Base-by-base conservation (phyloP, 2,113 vertebrate species). In the Pogonocichla stellata region DNA sequence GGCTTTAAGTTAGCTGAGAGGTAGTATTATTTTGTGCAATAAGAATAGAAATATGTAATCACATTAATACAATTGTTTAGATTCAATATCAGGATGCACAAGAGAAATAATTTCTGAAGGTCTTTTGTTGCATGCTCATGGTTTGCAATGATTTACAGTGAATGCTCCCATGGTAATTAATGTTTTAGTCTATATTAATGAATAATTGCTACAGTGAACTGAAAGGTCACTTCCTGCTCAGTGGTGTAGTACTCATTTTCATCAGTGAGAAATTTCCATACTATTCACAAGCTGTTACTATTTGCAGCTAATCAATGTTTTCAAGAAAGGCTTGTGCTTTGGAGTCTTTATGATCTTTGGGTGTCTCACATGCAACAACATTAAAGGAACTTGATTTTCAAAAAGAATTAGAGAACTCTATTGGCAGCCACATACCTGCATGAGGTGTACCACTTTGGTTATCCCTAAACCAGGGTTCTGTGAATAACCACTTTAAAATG, bases 171-270 rank as follows among this genome's bases (percentile, higher is more conserved):
- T 40, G 24, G 33, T 89, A 96, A 88, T 95, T 95, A 80, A 40
- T 62, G 26, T 34, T 95, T 80, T 91, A 47, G 31, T 82, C 28
- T 88, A 0, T 83, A 48, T 80, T 85, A 90, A 85, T 72, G 70
- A 88, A 65, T 85, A 91, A 94, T 91, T 96, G 29, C 40, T 43
- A 80, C 42, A 50, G 36, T 91, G 72, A 96, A 80, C 22, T 74
- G 9, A 95, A 78, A 93, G 42, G 65, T 86, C 86, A 34, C 36
- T 84, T 95, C 73, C 75, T 87, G 61, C 50, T 87, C 75, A 83
- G 54, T 72, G 34, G 8, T 60, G 9, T 58, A 54, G 34, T 18
- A 9, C 16, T 70, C 29, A 81, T 81, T 90, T 90, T 83, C 34
- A 53, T 88, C 58, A 77, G 17, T 0, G 6, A 66, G 23, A 16